Base-by-base conservation (phyloP, 1,140 invertebrate species). In the Drosophila carrolli region DNA sequence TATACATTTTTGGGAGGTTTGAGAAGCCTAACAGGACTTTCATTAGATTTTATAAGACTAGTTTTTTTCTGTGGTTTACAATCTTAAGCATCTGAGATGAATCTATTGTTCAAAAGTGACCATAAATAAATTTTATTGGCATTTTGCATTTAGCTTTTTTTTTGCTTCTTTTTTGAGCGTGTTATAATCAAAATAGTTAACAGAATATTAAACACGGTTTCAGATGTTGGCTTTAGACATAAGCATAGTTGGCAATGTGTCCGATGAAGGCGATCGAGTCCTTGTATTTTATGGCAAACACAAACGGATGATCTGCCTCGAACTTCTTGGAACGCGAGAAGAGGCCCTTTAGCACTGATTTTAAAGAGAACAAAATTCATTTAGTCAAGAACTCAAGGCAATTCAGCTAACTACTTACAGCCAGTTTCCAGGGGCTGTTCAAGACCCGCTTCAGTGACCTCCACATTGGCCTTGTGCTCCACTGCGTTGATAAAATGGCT, bases 341-440 rank as follows among this genome's bases (percentile, higher is more conserved):
- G 19, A 91, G 54, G 29, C 81, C 74, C 56, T 92, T 92, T 4
- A 91, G 50, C 16, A 86, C 91, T 92, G 37, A 27, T 51, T 44
- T 16, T 19, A 29, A 27, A 47, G 23, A 16, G 5, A 54, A 53
- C 66, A 29, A 13, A 13, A 2, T 55, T n/a, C 2, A 29, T n/a
- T 56, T 44, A 38, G 11, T 19, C 1, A 3, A 10, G 10, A 14
- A 3, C 14, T 11, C 29, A 32, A 23, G 10, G 10, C 3, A 23
- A n/a, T 3, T 1, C 23, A 10, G 13, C 9, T 9, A 19, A 32
- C 7, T 35, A 71, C 75, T 66, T 73, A 91, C 91, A 93, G 92
- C 95, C 95, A 94, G 78, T 95, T 96, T 71, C 95, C 23, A 91
- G 44, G 13, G 90, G 75, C 38, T 66, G 96, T 94, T 91, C 90